A percentile compares a stretch with the other conserved stretches of the same genome.
Conservation (phyloP, 2,797 vertebrate species). For the Notamacropus eugenii region DNA sequence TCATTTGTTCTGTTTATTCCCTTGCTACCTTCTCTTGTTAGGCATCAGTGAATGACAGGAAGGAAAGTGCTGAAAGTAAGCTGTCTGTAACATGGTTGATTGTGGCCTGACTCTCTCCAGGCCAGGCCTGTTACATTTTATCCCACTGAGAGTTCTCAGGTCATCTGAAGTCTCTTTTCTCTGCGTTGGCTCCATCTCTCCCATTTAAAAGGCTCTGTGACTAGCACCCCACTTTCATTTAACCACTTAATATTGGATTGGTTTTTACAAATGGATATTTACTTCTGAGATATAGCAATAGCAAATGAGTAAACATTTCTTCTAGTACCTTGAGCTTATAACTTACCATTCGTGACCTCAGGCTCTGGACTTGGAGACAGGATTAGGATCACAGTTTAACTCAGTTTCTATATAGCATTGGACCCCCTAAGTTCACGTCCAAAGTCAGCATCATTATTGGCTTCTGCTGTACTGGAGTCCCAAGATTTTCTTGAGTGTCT, state of each 20-base stretch:
- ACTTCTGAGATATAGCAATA: background rate
- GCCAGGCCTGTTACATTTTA: background rate
- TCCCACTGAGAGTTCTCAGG: background rate
- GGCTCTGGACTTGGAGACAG: background rate
- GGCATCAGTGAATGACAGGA: background rate
- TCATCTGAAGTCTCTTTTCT: background rate
- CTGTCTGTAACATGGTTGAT: background rate
- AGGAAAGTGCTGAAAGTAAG: slow-evolving; percentile 16
- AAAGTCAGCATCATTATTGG: background rate
- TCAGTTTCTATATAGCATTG: background rate
- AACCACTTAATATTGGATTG: background rate
- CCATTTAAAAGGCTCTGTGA: background rate
- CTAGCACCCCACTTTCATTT: background rate
- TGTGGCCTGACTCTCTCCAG: background rate
- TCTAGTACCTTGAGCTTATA: background rate
- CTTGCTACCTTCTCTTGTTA: background rate
- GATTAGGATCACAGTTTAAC: background rate
- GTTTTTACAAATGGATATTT: background rate
- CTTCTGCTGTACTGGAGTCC: background rate
- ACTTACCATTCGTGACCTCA: background rate
- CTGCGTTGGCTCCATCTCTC: background rate
- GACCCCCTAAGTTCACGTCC: background rate
- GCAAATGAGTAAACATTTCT: background rate
- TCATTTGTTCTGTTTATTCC: slow-evolving; percentile 36
- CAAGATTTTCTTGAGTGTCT: background rate